Conservation (phyloP, 2,888 invertebrate species). For the Hoplodrina ambigua region DNA sequence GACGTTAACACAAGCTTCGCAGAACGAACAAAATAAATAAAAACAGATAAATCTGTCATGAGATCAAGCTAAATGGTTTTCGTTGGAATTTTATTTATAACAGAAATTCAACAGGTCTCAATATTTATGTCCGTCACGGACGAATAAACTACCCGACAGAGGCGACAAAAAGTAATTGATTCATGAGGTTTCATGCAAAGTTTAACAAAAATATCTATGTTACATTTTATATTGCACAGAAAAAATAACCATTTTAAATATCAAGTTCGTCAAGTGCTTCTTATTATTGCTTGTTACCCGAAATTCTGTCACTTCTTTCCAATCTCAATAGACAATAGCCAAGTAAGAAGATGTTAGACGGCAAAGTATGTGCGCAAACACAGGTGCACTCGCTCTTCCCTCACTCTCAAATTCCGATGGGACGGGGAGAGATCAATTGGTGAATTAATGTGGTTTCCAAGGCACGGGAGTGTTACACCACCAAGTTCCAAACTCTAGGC, state of each 20-base stretch:
- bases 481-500: no score
- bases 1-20: neutral
- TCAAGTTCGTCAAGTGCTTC: neutral
- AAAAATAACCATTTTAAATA: neutral
- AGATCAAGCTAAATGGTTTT: conserved; percentile 23
- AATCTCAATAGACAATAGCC: no score
- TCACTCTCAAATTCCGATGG: no score
- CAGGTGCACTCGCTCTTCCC: no score
- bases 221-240: conserved; percentile 10
- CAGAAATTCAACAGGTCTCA: conserved; percentile 38
- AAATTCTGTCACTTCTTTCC: no score
- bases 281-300: neutral
- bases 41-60: conserved; percentile 10
- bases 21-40: neutral
- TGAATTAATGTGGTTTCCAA: no score
- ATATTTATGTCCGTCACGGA: conserved; percentile 43
- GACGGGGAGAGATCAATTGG: no score
- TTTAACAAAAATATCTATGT: conserved; percentile 17
- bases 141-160: conserved; percentile 20
- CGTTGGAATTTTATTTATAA: conserved; percentile 35
- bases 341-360: no score
- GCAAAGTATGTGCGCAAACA: no score
- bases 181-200: conserved; percentile 25
- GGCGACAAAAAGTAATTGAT: conserved; percentile 43
- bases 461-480: no score